Evolutionary conservation across 2,888 invertebrate species (phyloP).

Genomic region (Laothoe populi): DNA sequence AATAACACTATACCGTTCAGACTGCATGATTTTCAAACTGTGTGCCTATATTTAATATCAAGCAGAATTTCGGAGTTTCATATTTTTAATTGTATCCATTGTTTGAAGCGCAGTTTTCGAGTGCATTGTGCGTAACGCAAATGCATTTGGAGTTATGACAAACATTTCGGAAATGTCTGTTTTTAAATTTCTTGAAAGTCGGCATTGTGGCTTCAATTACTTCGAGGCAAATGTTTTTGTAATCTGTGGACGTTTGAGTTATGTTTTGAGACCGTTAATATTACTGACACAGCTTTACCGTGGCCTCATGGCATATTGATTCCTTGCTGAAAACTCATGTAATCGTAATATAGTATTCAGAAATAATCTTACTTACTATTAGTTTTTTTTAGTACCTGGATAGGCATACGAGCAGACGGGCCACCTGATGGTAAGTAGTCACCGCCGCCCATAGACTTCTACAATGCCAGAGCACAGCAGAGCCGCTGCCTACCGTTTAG

Average conservation of each 20-base stretch:
- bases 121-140: constrained; percentile 1
- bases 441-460: too few relatives aligned
- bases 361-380: too few relatives aligned
- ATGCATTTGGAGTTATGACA: constrained; percentile 5
- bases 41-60: background rate
- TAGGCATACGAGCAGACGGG: too few relatives aligned
- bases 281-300: too few relatives aligned
- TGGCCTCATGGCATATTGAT: too few relatives aligned
- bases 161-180: background rate
- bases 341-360: too few relatives aligned
- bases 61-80: background rate
- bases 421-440: too few relatives aligned
- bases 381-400: too few relatives aligned
- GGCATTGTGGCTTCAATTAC: background rate
- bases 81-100: constrained; percentile 23
- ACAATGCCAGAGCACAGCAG: too few relatives aligned
- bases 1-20: too few relatives aligned
- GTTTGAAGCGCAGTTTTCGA: constrained; percentile 11
- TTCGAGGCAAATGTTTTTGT: background rate
- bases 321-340: too few relatives aligned
- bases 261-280: background rate
- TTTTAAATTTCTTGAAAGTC: background rate
- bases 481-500: too few relatives aligned
- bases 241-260: background rate
- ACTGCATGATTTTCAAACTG: background rate